These are phyloP conservation scores for Larimichthys crocea DNA, from an alignment of 2,113 vertebrate genomes.

Conservation along the genomic window DNA sequence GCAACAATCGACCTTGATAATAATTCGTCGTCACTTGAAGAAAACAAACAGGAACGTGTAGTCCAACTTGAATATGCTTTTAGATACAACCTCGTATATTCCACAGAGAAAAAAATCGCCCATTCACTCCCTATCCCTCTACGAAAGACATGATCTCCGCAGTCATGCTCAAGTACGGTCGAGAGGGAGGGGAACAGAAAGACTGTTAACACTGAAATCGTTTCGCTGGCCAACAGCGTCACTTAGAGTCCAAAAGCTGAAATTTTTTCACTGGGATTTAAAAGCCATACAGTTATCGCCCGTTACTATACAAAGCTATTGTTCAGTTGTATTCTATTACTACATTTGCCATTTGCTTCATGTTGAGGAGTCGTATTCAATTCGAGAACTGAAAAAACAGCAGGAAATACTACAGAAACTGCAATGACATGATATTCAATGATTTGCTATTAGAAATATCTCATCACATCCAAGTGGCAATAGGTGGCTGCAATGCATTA, in stretches of 20 bases:
- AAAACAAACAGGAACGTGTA: background rate
- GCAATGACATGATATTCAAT: background rate
- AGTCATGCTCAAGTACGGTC: background rate
- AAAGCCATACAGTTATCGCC: background rate
- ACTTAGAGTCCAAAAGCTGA: constrained; percentile 41
- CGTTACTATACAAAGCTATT: background rate
- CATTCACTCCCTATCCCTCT: background rate
- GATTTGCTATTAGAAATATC: too few relatives aligned
- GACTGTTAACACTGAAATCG: background rate
- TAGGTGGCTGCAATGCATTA: background rate
- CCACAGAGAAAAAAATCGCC: background rate
- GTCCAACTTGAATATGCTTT: background rate
- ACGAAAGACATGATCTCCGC: background rate
- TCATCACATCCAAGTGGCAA: background rate
- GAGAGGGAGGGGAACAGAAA: background rate
- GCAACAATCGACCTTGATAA: background rate
- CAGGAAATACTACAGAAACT: too few relatives aligned
- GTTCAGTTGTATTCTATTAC: background rate
- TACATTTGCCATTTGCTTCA: background rate
- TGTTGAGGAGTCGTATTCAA: rapidly evolving
- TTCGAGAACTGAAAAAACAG: background rate
- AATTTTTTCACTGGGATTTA: background rate
- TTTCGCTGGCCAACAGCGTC: constrained; percentile 55
- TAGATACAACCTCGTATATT: background rate
- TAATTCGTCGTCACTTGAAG: background rate